phyloP scores from a whole-genome alignment of 2,888 invertebrate genomes.

The Xylota sylvarum region DNA sequence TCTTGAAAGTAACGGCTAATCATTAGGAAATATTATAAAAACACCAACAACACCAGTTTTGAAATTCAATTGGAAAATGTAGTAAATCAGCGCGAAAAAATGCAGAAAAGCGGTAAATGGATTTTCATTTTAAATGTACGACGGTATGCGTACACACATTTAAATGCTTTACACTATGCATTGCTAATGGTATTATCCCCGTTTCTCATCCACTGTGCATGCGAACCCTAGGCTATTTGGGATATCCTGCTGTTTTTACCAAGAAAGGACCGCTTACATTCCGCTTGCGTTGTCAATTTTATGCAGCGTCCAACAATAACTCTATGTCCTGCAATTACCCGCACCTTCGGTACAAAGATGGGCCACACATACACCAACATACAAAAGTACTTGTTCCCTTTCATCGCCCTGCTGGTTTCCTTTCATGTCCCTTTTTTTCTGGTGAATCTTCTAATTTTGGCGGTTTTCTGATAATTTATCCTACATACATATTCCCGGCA shows the following conservation, averaged over 20 bases:
- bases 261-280: conserved; percentile 72
- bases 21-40: conserved; percentile 19
- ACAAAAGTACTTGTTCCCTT: conserved; percentile 41
- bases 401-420: conserved; percentile 42
- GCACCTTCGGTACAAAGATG: conserved; percentile 55
- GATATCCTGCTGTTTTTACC: conserved; percentile 67
- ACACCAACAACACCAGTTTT: conserved; percentile 26
- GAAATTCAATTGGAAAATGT: conserved; percentile 61
- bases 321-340: conserved; percentile 73
- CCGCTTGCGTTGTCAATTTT: conserved; percentile 74
- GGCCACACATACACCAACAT: conserved; percentile 53
- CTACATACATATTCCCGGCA: conserved; percentile 7
- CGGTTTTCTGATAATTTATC: conserved; percentile 72
- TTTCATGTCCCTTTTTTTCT: conserved; percentile 49
- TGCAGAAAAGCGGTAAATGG: conserved; percentile 64
- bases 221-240: conserved; percentile 29
- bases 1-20: conserved; percentile 52
- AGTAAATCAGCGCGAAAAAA: conserved; percentile 66
- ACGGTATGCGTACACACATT: conserved; percentile 16
- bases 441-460: conserved; percentile 72
- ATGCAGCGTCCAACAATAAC: conserved; percentile 66
- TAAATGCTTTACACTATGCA: conserved; percentile 29
- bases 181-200: conserved; percentile 69
- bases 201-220: conserved; percentile 38
- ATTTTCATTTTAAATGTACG: conserved; percentile 18